Conservation (phyloP, 2,888 invertebrate genomes). For the Periphyllus acericola region DNA sequence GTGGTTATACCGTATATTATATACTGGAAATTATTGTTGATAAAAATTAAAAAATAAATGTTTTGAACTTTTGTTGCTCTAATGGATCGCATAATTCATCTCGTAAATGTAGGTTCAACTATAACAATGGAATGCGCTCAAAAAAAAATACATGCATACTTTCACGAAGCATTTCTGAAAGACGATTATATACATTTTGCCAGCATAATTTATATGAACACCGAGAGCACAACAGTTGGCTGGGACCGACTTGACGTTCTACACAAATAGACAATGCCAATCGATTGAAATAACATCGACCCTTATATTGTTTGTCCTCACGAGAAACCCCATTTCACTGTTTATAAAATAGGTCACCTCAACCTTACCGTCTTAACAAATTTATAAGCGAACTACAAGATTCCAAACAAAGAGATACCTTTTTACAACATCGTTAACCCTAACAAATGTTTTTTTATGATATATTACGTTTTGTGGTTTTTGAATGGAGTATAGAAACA, state of each 20-base stretch:
- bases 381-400: not conserved
- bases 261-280: constrained; percentile 36
- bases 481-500: too few relatives aligned
- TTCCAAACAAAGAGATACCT: not conserved
- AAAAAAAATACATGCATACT: not conserved
- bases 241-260: not conserved
- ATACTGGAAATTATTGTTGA: not conserved
- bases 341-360: constrained; percentile 26
- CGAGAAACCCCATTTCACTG: not conserved
- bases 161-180: constrained; percentile 1
- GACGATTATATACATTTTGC: constrained; percentile 15
- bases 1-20: not conserved
- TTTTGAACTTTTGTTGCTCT: not conserved
- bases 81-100: constrained; percentile 6
- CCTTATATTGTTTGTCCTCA: constrained; percentile 12
- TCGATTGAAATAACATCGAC: constrained; percentile 45
- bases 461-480: too few relatives aligned
- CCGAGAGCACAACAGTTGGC: constrained; percentile 19
- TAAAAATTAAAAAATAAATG: not conserved
- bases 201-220: constrained; percentile 11
- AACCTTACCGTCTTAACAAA: not conserved
- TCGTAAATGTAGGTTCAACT: not conserved
- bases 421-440: not conserved
- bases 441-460: not conserved
- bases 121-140: not conserved